Percentiles rank a stretch among this genome's conserved stretches.
These are phyloP conservation scores for Caenorhabditis sp. DNA, from an alignment of 2,888 invertebrate species.

Conservation along the genomic window DNA sequence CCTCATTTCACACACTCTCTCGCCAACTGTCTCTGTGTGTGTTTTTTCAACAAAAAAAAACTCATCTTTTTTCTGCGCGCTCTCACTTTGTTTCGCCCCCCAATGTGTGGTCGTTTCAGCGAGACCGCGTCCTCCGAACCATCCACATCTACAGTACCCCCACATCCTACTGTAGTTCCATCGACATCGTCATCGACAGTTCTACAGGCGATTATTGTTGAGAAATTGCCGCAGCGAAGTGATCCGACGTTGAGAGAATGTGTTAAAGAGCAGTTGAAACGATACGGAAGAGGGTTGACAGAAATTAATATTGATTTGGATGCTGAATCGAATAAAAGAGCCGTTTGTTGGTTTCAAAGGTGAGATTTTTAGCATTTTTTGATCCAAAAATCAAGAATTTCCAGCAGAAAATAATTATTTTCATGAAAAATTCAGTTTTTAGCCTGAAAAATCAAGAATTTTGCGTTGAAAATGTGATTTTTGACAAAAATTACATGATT, in stretches of 20 bases:
- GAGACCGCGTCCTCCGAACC: neutral
- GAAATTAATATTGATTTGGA: slow-evolving; percentile 4
- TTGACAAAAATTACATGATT: neutral
- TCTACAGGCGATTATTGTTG: slow-evolving; percentile 5
- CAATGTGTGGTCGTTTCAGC: too few species aligned
- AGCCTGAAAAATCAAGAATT: neutral
- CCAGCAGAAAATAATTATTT: neutral
- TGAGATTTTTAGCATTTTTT: neutral
- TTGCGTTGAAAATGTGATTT: neutral
- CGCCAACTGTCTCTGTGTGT: too few species aligned
- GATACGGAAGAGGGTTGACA: neutral
- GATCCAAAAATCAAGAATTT: neutral
- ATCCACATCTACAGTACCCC: neutral
- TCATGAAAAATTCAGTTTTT: neutral
- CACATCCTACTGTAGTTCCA: neutral
- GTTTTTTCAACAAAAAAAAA: too few species aligned
- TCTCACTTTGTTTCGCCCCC: too few species aligned
- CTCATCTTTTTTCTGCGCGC: too few species aligned
- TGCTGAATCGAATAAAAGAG: neutral
- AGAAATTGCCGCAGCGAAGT: neutral
- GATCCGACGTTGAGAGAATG: slow-evolving; percentile 1
- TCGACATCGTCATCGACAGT: neutral
- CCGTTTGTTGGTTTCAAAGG: slow-evolving; percentile 5
- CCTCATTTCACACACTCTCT: too few species aligned
- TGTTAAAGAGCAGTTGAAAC: slow-evolving; percentile 4